Percentiles rank a stretch among this genome's conserved stretches.
Evolutionary conservation across 2,113 vertebrate species (phyloP).

Genomic region (Cyanoliseus patagonus): DNA sequence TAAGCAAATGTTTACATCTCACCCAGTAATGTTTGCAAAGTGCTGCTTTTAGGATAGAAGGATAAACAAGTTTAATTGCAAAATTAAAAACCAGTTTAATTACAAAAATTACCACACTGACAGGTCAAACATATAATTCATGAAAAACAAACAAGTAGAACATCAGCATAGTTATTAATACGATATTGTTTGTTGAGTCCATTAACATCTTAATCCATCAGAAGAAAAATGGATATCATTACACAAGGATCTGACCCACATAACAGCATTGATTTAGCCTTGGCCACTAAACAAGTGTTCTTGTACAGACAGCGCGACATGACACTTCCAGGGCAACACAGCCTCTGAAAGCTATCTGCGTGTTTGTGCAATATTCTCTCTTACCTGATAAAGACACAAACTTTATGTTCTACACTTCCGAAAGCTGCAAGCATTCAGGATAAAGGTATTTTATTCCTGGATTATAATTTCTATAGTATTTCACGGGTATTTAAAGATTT

Average conservation of each 20-base stretch:
- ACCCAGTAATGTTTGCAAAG: background rate
- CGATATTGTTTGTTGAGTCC: background rate
- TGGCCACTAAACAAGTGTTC: background rate
- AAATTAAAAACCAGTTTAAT: background rate
- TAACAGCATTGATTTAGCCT: background rate
- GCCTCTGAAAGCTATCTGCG: fast-evolving
- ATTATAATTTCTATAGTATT: background rate
- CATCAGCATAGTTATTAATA: background rate
- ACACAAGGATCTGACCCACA: background rate
- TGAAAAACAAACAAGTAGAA: background rate
- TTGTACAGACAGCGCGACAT: background rate
- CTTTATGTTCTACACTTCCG: fast-evolving
- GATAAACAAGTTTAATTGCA: background rate
- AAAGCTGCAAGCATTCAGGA: background rate
- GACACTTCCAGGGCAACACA: background rate
- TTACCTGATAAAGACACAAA: background rate
- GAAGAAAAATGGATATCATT: background rate
- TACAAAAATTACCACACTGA: background rate
- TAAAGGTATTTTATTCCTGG: background rate
- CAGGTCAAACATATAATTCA: background rate
- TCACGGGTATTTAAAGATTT: background rate
- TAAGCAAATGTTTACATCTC: background rate
- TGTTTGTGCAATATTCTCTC: background rate
- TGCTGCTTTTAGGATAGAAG: background rate
- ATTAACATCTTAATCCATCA: background rate